These are phyloP conservation scores for Serranus cabrilla DNA, from an alignment of 2,797 vertebrate genomes.

Conservation along the genomic window DNA sequence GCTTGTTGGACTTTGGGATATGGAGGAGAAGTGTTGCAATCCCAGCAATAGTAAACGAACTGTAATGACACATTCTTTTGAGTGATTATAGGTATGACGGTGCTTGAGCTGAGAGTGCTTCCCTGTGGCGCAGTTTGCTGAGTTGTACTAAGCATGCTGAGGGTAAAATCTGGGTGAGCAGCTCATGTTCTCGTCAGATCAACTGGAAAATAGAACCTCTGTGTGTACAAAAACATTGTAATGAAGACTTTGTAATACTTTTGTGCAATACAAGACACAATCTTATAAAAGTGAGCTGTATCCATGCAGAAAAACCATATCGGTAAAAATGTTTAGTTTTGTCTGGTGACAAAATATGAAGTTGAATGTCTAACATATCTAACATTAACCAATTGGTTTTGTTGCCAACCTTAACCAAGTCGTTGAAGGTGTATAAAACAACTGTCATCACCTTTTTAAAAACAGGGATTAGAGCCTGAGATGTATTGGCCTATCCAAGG, in stretches of 20 bases:
- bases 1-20: constrained; percentile 39
- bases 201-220: constrained; percentile 47
- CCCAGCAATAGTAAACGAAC: constrained; percentile 52
- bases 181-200: constrained; percentile 33
- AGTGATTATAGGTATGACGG: constrained; percentile 67
- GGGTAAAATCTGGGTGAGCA: constrained; percentile 35
- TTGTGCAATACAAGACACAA: background rate
- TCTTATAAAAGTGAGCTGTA: too few species aligned
- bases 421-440: too few species aligned
- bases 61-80: constrained; percentile 63
- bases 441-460: too few species aligned
- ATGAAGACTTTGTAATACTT: constrained; percentile 7
- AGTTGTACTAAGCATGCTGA: constrained; percentile 43
- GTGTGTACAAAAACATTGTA: background rate
- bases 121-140: constrained; percentile 50
- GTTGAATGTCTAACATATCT: too few species aligned
- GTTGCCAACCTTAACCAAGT: too few species aligned
- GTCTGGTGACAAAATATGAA: too few species aligned
- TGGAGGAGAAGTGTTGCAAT: constrained; percentile 26
- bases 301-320: too few species aligned
- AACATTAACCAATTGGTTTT: too few species aligned
- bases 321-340: too few species aligned
- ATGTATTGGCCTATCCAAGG: too few species aligned
- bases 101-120: constrained; percentile 51
- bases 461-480: too few species aligned